Evolutionary conservation across 2,797 vertebrate genomes (phyloP).

Genomic region (Acridotheres tristis): DNA sequence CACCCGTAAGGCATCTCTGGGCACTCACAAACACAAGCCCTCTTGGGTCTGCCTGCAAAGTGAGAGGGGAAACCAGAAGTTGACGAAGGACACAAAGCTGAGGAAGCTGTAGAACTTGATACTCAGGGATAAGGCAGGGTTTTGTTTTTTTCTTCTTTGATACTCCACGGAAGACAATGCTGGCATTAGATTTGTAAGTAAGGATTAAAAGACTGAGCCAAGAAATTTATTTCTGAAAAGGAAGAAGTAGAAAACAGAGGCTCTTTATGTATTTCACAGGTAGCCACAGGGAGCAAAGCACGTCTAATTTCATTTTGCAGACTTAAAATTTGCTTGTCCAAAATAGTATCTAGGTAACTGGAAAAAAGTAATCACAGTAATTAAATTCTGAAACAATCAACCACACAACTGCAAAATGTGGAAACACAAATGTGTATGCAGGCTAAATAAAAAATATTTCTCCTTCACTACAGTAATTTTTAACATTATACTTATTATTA

Average conservation of each 20-base stretch:
- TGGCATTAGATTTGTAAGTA: neutral
- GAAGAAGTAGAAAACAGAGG: neutral
- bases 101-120: neutral
- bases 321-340: neutral
- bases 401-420: neutral
- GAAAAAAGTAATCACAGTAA: neutral
- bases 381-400: neutral
- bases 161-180: neutral
- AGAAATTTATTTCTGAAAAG: neutral
- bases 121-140: neutral
- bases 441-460: neutral
- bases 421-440: neutral
- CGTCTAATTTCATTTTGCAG: neutral
- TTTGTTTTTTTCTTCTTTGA: neutral
- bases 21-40: neutral
- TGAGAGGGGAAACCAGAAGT: neutral
- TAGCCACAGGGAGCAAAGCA: neutral
- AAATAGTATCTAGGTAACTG: neutral
- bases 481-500: neutral
- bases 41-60: neutral
- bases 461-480: neutral
- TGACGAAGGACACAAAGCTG: neutral
- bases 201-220: neutral
- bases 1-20: neutral
- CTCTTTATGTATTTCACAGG: neutral